Base-by-base conservation (phyloP, 2,113 vertebrate genomes). In the Nymphicus hollandicus region DNA sequence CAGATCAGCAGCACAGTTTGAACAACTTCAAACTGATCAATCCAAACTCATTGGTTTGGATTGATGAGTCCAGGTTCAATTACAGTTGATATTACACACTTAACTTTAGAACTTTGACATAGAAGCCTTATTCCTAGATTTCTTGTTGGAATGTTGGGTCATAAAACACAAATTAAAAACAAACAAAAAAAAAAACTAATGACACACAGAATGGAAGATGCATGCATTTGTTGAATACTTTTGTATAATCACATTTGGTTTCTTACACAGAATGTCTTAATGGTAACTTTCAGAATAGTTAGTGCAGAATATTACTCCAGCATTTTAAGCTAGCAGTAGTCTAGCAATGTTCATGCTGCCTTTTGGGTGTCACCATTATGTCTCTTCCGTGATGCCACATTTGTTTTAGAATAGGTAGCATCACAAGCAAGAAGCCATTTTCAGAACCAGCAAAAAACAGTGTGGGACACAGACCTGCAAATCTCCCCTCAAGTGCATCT, bases 361-460 rank as follows among this genome's bases (percentile, higher is more conserved):
- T 82, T 82, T 33, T 80, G 52, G 17, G 15, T 91, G 69, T 78
- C 73, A 56, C 65, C 37, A 8, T 70, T 52, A 14, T 52, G 33
- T 64, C 39, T 83, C 28, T 78, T 86, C 27, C 13, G 14, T n/a
- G 9, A 13, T 6, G 5, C 64, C 23, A 3, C 1, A 6, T 50
- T 76, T 9, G 0, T 25, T 94, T 89, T 39, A n/a, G 56, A 52
- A 76, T 43, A 87, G 39, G 7, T 53, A 78, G 35, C 23, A 78
- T n/a, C n/a, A 47, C 7, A 71, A 86, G 6, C 77, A 81, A 78
- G 39, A 80, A 83, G 44, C 12, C 47, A 2, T 29, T 71, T 31
- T 55, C 25, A 81, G 74, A 65, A 64, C 41, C 37, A 10, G 1
- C 0, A 5, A 53, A 43, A 22, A n/a, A 11, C 1, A 3, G 1